These are phyloP conservation scores for Tautogolabrus adspersus DNA, from an alignment of 2,113 vertebrate genomes.

Conservation along the genomic window DNA sequence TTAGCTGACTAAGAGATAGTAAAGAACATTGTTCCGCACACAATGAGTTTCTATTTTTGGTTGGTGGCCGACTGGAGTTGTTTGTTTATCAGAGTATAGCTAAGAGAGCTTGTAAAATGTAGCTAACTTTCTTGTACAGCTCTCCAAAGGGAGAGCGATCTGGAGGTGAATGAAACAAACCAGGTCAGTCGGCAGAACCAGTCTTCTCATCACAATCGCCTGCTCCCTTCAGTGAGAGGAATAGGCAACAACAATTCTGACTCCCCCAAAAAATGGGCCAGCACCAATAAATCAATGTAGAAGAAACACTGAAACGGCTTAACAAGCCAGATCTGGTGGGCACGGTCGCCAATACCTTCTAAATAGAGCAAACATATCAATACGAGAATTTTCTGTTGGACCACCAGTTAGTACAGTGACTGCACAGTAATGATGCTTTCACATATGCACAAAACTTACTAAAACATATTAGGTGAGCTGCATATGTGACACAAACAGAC, in stretches of 20 bases:
- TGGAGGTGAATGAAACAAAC: not conserved
- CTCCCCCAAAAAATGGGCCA: not conserved
- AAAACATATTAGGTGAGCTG: too few relatives aligned
- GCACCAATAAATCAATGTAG: not conserved
- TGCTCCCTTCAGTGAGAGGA: not conserved
- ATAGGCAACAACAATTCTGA: not conserved
- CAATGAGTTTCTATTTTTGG: not conserved
- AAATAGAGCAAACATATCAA: too few relatives aligned
- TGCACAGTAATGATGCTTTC: too few relatives aligned
- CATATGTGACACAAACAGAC: too few relatives aligned
- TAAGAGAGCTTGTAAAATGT: not conserved
- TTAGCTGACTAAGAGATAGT: not conserved
- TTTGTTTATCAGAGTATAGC: not conserved
- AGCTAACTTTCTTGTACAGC: not conserved
- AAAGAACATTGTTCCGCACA: not conserved
- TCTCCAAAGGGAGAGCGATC: not conserved
- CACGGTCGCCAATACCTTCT: too few relatives aligned
- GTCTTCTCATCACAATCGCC: not conserved
- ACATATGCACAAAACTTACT: too few relatives aligned
- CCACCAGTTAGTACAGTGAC: too few relatives aligned
- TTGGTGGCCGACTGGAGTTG: not conserved
- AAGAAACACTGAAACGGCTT: not conserved
- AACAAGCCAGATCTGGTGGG: not conserved
- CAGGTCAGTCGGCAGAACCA: not conserved
- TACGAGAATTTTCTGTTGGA: too few relatives aligned